phyloP scores from a whole-genome alignment of 2,113 vertebrate species.

The Gobio gobio region DNA sequence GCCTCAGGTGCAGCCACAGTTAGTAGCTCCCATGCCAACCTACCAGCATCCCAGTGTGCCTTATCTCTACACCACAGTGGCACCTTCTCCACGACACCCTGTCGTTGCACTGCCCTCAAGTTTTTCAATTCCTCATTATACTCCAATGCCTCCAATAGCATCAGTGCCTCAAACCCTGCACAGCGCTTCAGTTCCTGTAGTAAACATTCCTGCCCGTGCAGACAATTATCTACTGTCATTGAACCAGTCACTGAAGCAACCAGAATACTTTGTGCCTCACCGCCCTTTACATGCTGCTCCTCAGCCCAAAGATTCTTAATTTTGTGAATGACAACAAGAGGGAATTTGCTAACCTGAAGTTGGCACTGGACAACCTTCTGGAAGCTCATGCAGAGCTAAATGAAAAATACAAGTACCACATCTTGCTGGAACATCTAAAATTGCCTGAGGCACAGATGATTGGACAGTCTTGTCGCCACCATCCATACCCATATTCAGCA shows the following conservation, averaged over 20 bases:
- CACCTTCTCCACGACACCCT: neutral
- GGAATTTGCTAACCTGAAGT: too few species aligned
- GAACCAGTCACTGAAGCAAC: neutral
- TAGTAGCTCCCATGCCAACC: neutral
- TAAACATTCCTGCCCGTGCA: neutral
- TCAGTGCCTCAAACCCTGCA: neutral
- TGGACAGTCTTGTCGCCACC: too few species aligned
- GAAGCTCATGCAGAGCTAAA: too few species aligned
- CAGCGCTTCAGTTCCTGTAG: neutral
- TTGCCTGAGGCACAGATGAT: too few species aligned
- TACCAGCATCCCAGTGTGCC: neutral
- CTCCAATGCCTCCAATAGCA: neutral
- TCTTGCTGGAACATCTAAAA: too few species aligned
- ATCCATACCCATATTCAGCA: too few species aligned
- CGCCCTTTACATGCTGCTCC: neutral
- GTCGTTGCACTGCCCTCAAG: neutral
- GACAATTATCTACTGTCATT: neutral
- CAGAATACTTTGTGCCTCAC: neutral
- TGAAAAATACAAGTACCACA: too few species aligned
- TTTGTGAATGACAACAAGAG: too few species aligned
- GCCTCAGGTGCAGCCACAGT: neutral
- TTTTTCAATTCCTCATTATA: neutral
- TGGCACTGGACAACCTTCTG: too few species aligned
- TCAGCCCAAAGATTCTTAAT: too few species aligned
- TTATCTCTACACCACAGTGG: neutral